Conservation (phyloP, 2,888 invertebrate species). For the Rhagonycha fulva region DNA sequence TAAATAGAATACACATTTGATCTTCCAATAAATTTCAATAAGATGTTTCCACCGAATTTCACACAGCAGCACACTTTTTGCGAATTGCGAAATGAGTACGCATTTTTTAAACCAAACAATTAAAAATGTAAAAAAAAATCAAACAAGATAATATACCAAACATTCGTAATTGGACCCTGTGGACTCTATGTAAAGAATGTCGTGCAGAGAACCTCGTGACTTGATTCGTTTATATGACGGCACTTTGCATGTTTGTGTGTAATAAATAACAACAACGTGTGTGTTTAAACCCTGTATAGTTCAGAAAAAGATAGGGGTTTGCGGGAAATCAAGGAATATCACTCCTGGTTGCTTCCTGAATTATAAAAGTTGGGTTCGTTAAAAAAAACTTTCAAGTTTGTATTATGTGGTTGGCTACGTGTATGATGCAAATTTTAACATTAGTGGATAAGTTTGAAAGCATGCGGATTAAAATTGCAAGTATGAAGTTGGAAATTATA, state of each 20-base stretch:
- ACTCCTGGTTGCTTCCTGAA: constrained; percentile 28
- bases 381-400: constrained; percentile 2
- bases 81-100: background rate
- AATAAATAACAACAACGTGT: constrained; percentile 31
- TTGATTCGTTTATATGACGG: constrained; percentile 35
- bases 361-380: constrained; percentile 20
- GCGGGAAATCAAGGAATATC: constrained; percentile 29
- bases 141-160: background rate
- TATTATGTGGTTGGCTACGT: constrained; percentile 5
- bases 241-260: constrained; percentile 30
- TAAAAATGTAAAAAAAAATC: constrained; percentile 1
- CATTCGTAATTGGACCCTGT: constrained; percentile 27
- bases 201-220: constrained; percentile 33
- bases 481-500: background rate
- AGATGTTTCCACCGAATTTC: background rate
- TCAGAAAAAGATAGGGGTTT: constrained; percentile 23
- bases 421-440: constrained; percentile 5
- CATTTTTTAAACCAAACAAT: background rate
- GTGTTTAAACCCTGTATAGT: constrained; percentile 20
- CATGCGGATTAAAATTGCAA: background rate
- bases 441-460: background rate
- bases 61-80: background rate
- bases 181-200: constrained; percentile 23
- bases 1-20: constrained; percentile 1
- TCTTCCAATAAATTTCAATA: constrained; percentile 3